Evolutionary conservation across 2,797 vertebrate genomes (phyloP), one percentile per base, ranked within the genome.

Genomic region (Notolabrus celidotus): DNA sequence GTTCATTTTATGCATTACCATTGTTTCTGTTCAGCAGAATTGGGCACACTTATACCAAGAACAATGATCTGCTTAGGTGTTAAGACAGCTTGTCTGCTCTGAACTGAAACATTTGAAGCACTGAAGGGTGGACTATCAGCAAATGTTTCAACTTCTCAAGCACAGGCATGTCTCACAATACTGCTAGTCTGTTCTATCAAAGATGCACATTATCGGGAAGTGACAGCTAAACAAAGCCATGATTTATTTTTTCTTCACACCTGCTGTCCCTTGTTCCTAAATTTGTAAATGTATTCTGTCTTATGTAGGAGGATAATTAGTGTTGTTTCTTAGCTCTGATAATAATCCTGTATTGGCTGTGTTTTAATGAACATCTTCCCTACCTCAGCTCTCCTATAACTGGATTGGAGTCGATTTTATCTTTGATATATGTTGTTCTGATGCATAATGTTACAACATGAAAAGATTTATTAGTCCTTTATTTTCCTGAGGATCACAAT

Each of bases 1-100:
- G 60, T 64, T 56, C 7, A 66, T 69, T 53, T 66, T 12, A 75
- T 72, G 89, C 89, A 89, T 89, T 89, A 89, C 38, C 53, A 25
- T 25, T 57, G 56, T 71, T 64, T 76, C 7, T 63, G 36, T 17
- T 42, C 31, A 59, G 67, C 11, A 0, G 49, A 57, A 20, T 20
- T 39, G 45, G 46, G 77, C 56, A 72, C 69, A 85, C 74, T 77
- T 81, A 84, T 27, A 27, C 25, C 39, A 45, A 10, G 11, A 33
- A n/a, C 53, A 39, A 33, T 71, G n/a, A 31, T 20, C n/a, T 10
- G n/a, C 41, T 42, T 6, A 9, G 7, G n/a, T 42, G 39, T 19
- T 20, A 5, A 42, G 8, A 42, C 16, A 41, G 38, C 34, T 10
- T 14, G 10, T 14, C 14, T 3, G 33, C 2, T 6, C 33, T 34